Base-by-base conservation (phyloP, 2,113 vertebrate species). In the Corythornis vintsioides region DNA sequence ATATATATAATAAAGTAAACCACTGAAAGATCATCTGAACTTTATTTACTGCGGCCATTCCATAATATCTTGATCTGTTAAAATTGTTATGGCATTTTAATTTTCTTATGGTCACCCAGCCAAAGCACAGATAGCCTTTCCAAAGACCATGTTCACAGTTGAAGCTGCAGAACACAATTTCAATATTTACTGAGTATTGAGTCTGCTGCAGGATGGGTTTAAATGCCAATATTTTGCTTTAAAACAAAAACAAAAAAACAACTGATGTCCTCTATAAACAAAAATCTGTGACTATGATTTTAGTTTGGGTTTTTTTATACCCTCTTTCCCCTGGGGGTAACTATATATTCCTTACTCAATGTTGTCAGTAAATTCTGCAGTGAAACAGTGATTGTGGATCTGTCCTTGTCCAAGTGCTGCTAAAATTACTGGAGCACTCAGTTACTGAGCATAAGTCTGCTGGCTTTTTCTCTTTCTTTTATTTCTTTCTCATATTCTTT, bases 31-130 rank as follows among this genome's bases (percentile, higher is more conserved):
- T 71, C 80, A 71, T 64, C 67, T 48, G 11, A 65, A 60, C 43
- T 84, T 88, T 92, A 82, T 94, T 93, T 95, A 72, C 73, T 77
- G 67, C 64, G 65, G 43, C 59, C 52, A 47, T 56, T 64, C 72
- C 67, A 65, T 42, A 60, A 50, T 83, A 67, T 79, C 75, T 31
- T 76, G 65, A 76, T 59, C 63, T 83, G 75, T 59, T 88, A 45
- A 83, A 91, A 85, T 90, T 0, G 0, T 85, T n/a, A 33, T 25
- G n/a, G 24, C 72, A 56, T 84, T 90, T 92, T 93, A 83, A 88
- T 66, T 61, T 71, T 35, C 24, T 56, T 60, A 29, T 70, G 45
- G 29, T 80, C 55, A 69, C 35, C 35, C 86, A 92, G 55, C 21
- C 89, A 76, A 66, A 64, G 65, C 81, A 77, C 56, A 90, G 45